A percentile compares a stretch with the other conserved stretches of the same genome.
These are phyloP conservation scores for Porites lobata DNA, from an alignment of 92 coral and sea anemone species.

Conservation along the genomic window DNA sequence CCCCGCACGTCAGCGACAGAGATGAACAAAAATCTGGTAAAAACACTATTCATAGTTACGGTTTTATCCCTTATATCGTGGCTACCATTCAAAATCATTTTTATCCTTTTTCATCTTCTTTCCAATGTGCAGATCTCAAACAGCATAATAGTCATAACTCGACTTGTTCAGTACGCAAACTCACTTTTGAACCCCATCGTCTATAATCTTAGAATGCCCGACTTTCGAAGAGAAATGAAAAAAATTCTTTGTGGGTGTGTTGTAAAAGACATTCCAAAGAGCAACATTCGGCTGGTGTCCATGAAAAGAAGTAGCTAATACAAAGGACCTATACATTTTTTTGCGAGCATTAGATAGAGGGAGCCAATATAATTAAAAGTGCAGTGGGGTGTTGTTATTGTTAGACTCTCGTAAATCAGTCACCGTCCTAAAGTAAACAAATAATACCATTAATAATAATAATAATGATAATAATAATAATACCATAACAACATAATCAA, in stretches of 20 bases:
- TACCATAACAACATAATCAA: no score
- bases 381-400: no score
- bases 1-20: not conserved
- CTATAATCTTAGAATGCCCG: slow-evolving; percentile 18
- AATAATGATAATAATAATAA: no score
- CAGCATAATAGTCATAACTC: not conserved
- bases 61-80: not conserved
- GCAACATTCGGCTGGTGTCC: not conserved
- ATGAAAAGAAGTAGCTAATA: not conserved
- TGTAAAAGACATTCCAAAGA: not conserved
- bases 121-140: not conserved
- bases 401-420: no score
- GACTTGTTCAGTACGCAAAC: slow-evolving; percentile 22
- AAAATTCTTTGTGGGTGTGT: not conserved
- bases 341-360: no score
- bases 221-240: not conserved
- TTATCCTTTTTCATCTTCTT: not conserved
- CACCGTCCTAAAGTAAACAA: no score
- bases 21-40: slow-evolving; percentile 2
- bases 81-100: not conserved
- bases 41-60: not conserved
- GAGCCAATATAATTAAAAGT: no score
- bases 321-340: no score
- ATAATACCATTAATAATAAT: no score
- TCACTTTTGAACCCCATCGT: slow-evolving; percentile 18